Evolutionary conservation across 2,113 vertebrate genomes (phyloP).

Genomic region (Calypte anna): DNA sequence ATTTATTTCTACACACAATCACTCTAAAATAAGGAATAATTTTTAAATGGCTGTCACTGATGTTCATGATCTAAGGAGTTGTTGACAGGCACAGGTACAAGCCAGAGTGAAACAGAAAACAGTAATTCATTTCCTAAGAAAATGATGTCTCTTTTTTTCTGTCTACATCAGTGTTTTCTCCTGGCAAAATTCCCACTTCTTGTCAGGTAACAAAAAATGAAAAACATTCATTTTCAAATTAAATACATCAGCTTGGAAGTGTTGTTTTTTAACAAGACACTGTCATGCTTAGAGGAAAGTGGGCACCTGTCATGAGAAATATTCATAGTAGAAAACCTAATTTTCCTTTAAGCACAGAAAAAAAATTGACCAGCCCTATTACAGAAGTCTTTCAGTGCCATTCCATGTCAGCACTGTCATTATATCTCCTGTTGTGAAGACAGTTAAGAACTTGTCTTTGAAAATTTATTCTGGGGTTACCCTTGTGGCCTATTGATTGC

Average conservation of each 20-base stretch:
- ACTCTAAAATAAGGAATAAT: neutral
- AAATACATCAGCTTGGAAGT: slow-evolving; percentile 25
- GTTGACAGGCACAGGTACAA: neutral
- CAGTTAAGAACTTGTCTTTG: slow-evolving; percentile 21
- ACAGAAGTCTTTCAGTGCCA: slow-evolving; percentile 33
- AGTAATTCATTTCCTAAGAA: neutral
- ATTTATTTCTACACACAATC: neutral
- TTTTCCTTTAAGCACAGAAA: slow-evolving; percentile 52
- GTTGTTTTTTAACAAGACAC: slow-evolving; percentile 40
- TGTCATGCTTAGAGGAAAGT: slow-evolving; percentile 37
- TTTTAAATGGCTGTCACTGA: neutral
- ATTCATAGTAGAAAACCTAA: slow-evolving; percentile 34
- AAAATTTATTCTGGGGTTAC: slow-evolving; percentile 45
- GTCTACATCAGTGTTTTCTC: neutral
- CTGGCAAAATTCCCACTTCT: slow-evolving; percentile 8
- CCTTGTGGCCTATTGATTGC: slow-evolving; percentile 50
- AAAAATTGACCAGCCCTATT: slow-evolving; percentile 23
- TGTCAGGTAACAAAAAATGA: slow-evolving; percentile 29
- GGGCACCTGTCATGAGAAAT: slow-evolving; percentile 39
- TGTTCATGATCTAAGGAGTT: neutral
- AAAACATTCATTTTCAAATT: slow-evolving; percentile 42
- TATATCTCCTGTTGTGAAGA: neutral
- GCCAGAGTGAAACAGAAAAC: neutral
- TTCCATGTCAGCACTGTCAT: slow-evolving; percentile 58
- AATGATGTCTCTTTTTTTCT: neutral